Evolutionary conservation across 2,797 vertebrate species (phyloP).

Genomic region (Hippopotamyrus pictus): DNA sequence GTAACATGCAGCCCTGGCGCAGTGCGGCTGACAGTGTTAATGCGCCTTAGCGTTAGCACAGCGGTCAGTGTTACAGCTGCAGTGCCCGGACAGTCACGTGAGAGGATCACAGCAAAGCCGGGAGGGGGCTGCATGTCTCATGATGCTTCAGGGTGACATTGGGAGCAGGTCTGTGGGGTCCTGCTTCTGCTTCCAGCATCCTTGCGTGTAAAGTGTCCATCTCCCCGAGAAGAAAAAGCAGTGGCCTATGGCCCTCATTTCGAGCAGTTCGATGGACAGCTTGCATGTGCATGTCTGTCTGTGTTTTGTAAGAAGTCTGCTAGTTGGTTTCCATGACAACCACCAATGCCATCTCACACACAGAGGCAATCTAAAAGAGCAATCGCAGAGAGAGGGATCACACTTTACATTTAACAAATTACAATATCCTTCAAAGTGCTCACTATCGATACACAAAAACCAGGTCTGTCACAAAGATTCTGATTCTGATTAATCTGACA

Average conservation of each 20-base stretch:
- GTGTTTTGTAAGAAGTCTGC: neutral
- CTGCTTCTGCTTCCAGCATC: neutral
- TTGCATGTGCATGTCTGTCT: neutral
- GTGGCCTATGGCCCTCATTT: neutral
- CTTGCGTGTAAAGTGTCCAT: neutral
- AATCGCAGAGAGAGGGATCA: neutral
- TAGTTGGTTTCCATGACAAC: neutral
- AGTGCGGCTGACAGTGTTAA: neutral
- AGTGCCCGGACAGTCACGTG: neutral
- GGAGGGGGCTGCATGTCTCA: neutral
- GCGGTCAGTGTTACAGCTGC: neutral
- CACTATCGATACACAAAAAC: neutral
- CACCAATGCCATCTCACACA: neutral
- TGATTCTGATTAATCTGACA: neutral
- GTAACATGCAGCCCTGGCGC: neutral
- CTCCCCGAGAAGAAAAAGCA: neutral
- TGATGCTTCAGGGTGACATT: neutral
- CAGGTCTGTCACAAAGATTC: neutral
- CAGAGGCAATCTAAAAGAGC: neutral
- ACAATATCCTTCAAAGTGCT: neutral
- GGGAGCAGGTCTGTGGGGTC: neutral
- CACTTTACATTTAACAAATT: neutral
- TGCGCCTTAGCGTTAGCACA: neutral
- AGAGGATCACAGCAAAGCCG: neutral
- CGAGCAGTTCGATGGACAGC: neutral